Evolutionary conservation across 2,113 vertebrate species (phyloP).

Genomic region (Melanocharis versteri): DNA sequence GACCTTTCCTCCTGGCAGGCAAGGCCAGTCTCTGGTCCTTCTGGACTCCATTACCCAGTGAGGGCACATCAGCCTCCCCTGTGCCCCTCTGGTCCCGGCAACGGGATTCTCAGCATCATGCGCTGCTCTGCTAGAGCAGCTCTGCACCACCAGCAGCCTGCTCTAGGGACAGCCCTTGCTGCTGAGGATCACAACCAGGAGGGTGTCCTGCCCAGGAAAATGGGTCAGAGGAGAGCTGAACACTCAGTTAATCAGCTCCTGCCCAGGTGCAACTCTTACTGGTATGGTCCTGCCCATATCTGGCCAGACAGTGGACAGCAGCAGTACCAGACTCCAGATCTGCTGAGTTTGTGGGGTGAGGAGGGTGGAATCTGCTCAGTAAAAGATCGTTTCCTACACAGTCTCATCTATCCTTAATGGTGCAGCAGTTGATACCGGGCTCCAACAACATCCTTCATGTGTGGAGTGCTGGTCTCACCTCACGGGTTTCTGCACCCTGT

Average conservation of each 20-base stretch:
- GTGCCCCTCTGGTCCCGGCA: neutral
- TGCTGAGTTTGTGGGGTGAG: neutral
- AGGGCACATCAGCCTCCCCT: neutral
- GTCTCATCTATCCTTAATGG: neutral
- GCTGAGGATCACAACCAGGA: neutral
- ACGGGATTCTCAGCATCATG: neutral
- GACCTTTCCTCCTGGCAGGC: neutral
- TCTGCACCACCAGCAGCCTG: neutral
- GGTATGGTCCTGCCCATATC: rapidly evolving
- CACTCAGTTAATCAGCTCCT: neutral
- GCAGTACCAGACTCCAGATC: neutral
- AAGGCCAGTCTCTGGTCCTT: neutral
- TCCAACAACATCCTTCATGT: neutral
- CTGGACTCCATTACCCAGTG: neutral
- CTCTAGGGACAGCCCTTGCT: neutral
- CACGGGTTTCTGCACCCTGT: neutral
- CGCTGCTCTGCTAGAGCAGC: neutral
- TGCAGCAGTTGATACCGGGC: neutral
- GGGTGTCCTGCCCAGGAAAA: neutral
- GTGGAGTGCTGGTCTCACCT: neutral
- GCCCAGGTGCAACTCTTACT: neutral
- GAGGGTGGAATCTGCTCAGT: neutral
- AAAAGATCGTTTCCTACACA: neutral
- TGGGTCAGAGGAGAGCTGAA: neutral
- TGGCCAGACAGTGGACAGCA: neutral